Conservation (phyloP, 2,113 vertebrate genomes). For the Pseudopodoces humilis region DNA sequence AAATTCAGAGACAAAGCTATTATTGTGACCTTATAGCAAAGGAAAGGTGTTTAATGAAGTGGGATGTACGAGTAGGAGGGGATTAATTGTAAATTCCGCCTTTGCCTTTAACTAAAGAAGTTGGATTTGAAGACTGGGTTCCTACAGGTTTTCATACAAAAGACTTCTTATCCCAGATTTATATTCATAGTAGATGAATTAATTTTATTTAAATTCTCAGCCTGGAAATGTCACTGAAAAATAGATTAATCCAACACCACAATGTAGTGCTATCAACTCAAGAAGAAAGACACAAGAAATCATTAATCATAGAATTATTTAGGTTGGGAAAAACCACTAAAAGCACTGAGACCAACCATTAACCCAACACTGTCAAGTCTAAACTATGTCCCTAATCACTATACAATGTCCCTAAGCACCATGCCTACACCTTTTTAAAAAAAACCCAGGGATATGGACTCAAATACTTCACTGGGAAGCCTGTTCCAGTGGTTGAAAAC, state of each 20-base stretch:
- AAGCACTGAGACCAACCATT: rapidly evolving
- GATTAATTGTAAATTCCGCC: conserved; percentile 7
- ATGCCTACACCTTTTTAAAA: neutral
- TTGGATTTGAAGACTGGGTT: neutral
- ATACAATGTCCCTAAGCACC: neutral
- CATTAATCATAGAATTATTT: neutral
- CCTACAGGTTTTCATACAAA: neutral
- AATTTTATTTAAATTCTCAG: conserved; percentile 1
- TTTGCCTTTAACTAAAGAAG: neutral
- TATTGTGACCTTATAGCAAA: conserved; percentile 18
- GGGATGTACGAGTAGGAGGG: neutral
- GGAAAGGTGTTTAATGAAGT: conserved; percentile 40
- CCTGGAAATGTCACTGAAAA: conserved; percentile 32
- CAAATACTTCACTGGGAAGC: neutral
- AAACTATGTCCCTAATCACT: neutral
- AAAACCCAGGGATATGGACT: neutral
- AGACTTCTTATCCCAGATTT: neutral
- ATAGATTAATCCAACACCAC: neutral
- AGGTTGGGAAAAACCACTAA: neutral
- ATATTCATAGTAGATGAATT: neutral
- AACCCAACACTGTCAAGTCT: neutral
- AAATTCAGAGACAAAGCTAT: neutral
- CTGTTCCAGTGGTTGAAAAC: neutral
- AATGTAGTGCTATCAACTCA: neutral
- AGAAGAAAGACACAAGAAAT: neutral